Evolutionary conservation across 2,888 invertebrate species (phyloP).

Genomic region (Synergus itoensis): DNA sequence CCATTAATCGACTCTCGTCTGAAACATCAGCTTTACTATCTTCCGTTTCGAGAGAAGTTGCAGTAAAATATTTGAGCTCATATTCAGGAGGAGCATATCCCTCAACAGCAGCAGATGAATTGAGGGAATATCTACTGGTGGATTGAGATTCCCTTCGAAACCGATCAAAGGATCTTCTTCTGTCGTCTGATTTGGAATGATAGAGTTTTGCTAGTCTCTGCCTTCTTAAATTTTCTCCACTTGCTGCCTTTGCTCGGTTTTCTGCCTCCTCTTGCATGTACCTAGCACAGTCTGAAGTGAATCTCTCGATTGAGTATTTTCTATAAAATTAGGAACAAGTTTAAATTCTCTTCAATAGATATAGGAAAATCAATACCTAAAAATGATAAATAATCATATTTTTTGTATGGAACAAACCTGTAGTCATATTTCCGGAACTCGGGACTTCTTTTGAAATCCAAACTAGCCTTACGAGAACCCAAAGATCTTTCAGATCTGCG

Average conservation of each 20-base stretch:
- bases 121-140: slow-evolving; percentile 64
- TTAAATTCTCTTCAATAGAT: background rate
- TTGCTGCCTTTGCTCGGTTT: slow-evolving; percentile 67
- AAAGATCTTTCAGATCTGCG: slow-evolving; percentile 68
- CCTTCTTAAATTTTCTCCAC: slow-evolving; percentile 69
- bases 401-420: slow-evolving; percentile 62
- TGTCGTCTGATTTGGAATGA: slow-evolving; percentile 74
- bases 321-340: slow-evolving; percentile 53
- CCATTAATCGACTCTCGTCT: slow-evolving; percentile 67
- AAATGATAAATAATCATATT: background rate
- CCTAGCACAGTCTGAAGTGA: slow-evolving; percentile 66
- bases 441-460: slow-evolving; percentile 73
- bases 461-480: slow-evolving; percentile 72
- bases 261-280: slow-evolving; percentile 68
- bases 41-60: slow-evolving; percentile 68
- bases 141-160: slow-evolving; percentile 68
- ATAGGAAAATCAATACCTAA: slow-evolving; percentile 34
- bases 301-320: slow-evolving; percentile 68
- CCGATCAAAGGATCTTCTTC: slow-evolving; percentile 72
- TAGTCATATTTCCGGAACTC: slow-evolving; percentile 73
- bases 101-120: slow-evolving; percentile 49
- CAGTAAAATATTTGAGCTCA: slow-evolving; percentile 72
- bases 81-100: slow-evolving; percentile 50
- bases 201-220: slow-evolving; percentile 70
- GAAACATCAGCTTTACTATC: slow-evolving; percentile 68